phyloP scores from a whole-genome alignment of 2,113 vertebrate species.

The Herpailurus yagouaroundi region DNA sequence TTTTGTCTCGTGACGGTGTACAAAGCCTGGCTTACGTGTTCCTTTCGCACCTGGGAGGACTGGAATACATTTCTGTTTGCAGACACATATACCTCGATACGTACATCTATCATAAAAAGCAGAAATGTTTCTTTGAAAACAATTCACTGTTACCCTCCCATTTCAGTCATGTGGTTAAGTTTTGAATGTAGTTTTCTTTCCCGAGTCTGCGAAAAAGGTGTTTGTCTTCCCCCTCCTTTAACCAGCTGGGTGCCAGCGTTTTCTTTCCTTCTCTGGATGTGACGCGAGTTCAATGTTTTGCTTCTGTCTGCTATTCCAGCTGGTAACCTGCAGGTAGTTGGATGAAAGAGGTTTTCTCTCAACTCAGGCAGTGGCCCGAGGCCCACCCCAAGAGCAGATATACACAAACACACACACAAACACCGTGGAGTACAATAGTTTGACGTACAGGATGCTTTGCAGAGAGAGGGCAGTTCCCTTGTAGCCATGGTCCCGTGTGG shows the following conservation, averaged over 20 bases:
- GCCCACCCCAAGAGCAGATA: constrained; percentile 55
- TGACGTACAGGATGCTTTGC: constrained; percentile 88
- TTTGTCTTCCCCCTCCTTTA: constrained; percentile 39
- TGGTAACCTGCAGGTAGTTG: constrained; percentile 66
- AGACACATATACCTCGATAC: not conserved
- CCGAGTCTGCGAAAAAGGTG: constrained; percentile 17
- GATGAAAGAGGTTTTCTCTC: constrained; percentile 62
- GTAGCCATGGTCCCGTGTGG: constrained; percentile 62
- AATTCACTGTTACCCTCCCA: not conserved
- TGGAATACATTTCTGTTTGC: constrained; percentile 38
- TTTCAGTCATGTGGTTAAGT: constrained; percentile 35
- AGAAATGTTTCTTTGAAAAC: constrained; percentile 37
- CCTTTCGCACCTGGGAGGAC: constrained; percentile 33
- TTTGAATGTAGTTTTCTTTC: constrained; percentile 66
- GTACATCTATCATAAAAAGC: not conserved
- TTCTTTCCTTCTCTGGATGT: constrained; percentile 54
- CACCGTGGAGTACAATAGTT: constrained; percentile 84
- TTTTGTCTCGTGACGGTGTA: constrained; percentile 52
- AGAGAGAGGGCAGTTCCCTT: constrained; percentile 76
- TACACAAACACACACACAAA: constrained; percentile 39
- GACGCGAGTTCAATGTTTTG: constrained; percentile 67
- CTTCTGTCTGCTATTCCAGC: constrained; percentile 69
- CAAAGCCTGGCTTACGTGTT: not conserved
- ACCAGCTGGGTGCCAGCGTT: not conserved
- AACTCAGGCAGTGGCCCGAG: not conserved